These are phyloP conservation scores for Psophia crepitans DNA, from an alignment of 2,113 vertebrate genomes.

Conservation along the genomic window DNA sequence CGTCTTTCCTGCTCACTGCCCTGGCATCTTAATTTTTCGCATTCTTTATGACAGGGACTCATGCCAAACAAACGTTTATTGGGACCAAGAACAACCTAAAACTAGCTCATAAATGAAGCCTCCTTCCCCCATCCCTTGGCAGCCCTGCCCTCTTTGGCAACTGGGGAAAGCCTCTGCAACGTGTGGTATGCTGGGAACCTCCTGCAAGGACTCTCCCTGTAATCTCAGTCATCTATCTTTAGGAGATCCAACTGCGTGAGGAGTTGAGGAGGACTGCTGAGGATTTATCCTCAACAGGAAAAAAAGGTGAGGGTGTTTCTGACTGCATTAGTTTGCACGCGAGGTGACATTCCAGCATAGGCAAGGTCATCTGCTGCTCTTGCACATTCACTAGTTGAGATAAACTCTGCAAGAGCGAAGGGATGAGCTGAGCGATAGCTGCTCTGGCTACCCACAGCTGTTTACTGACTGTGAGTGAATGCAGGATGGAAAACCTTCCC, in stretches of 20 bases:
- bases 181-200: conserved; percentile 22
- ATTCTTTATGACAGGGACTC: neutral
- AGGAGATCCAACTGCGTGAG: neutral
- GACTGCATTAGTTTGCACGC: fast-evolving
- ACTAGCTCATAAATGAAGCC: neutral
- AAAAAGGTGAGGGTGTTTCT: neutral
- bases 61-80: neutral
- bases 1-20: neutral
- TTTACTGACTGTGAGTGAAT: neutral
- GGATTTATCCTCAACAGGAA: neutral
- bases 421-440: neutral
- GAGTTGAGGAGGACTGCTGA: neutral
- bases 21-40: neutral
- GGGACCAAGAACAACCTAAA: neutral
- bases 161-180: conserved; percentile 16
- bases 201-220: neutral
- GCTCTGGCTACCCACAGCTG: neutral
- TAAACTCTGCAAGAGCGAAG: neutral
- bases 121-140: neutral
- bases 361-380: neutral
- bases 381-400: neutral
- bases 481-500: neutral
- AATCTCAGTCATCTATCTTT: neutral
- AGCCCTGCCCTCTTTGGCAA: neutral
- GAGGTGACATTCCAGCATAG: neutral